phyloP scores from a whole-genome alignment of 2,113 vertebrate species.

The Indicator maculatus region DNA sequence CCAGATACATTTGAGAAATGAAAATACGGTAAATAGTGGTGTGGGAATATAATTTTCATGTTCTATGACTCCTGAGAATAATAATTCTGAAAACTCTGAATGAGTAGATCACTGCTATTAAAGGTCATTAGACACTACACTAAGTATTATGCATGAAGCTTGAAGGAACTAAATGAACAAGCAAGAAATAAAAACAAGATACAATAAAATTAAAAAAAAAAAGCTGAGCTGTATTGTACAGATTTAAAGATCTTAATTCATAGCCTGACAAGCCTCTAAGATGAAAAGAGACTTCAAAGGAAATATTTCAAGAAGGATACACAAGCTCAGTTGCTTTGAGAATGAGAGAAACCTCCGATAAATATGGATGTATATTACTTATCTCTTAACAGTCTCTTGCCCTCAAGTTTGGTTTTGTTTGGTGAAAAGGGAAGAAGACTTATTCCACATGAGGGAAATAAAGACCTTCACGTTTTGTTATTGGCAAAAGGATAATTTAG shows the following conservation, averaged over 20 bases:
- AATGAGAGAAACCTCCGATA: neutral
- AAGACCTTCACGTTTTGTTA: neutral
- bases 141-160: neutral
- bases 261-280: neutral
- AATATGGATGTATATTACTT: neutral
- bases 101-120: neutral
- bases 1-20: neutral
- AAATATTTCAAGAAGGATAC: neutral
- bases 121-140: neutral
- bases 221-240: neutral
- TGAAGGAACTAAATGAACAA: neutral
- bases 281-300: neutral
- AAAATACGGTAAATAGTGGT: neutral
- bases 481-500: neutral
- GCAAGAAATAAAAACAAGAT: neutral
- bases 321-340: neutral
- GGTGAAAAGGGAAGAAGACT: neutral
- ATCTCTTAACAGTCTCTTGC: neutral
- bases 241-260: neutral
- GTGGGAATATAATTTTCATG: slow-evolving; percentile 9
- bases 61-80: neutral
- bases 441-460: neutral
- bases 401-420: neutral
- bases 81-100: neutral
- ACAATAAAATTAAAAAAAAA: neutral